Percentiles rank a stretch among this genome's conserved stretches.
phyloP scores from a whole-genome alignment of 2,797 vertebrate species.

The Oryzias dopingdopingensis region DNA sequence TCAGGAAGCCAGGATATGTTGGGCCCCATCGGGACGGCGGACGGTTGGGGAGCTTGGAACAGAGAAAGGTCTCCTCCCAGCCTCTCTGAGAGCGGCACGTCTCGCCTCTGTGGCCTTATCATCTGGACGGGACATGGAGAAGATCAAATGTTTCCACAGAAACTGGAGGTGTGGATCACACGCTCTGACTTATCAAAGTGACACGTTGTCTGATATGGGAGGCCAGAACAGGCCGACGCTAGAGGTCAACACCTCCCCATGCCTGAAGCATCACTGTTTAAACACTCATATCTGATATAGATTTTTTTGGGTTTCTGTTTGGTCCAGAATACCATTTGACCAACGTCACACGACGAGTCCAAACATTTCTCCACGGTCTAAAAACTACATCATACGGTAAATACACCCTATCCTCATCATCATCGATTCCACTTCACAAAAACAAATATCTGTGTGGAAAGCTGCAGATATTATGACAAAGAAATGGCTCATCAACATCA shows the following conservation, averaged over 20 bases:
- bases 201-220: conserved; percentile 12
- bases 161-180: conserved; percentile 27
- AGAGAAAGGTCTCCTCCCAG: conserved; percentile 71
- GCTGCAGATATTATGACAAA: no score
- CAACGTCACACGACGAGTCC: conserved; percentile 1
- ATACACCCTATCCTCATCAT: no score
- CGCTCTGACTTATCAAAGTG: conserved; percentile 10
- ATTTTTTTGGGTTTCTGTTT: background rate
- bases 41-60: conserved; percentile 68
- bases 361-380: background rate
- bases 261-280: conserved; percentile 5
- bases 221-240: conserved; percentile 6
- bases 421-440: no score
- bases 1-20: conserved; percentile 87
- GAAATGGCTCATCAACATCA: no score
- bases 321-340: background rate
- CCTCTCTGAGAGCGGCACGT: conserved; percentile 71
- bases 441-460: no score
- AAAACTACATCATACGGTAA: no score
- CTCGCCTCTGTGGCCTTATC: conserved; percentile 56
- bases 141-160: background rate
- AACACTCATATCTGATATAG: background rate
- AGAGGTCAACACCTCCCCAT: conserved; percentile 1
- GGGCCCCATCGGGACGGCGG: conserved; percentile 68
- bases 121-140: conserved; percentile 54